Conservation (phyloP, 2,113 vertebrate species). For the Etheostoma cragini region DNA sequence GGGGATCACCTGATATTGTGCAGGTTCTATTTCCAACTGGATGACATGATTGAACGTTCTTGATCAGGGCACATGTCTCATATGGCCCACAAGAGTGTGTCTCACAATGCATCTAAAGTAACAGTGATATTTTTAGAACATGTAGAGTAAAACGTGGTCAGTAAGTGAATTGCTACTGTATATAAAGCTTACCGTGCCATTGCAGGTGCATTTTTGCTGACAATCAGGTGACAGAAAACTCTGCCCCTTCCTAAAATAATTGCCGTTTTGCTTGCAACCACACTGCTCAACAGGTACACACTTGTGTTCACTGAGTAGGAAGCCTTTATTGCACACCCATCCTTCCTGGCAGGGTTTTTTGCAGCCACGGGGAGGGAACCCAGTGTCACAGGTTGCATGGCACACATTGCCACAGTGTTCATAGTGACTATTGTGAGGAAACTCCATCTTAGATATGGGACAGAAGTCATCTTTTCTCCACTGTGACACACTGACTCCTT, state of each 20-base stretch:
- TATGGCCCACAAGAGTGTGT: conserved; percentile 31
- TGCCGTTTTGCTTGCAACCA: conserved; percentile 75
- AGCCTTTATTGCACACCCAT: conserved; percentile 61
- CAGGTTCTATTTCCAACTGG: conserved; percentile 34
- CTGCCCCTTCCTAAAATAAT: conserved; percentile 69
- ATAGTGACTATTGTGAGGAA: conserved; percentile 69
- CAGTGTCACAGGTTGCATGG: conserved; percentile 51
- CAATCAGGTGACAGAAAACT: conserved; percentile 69
- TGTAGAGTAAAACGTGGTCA: too few species aligned
- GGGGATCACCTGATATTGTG: conserved; percentile 59
- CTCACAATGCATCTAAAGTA: conserved; percentile 29
- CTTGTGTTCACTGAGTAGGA: conserved; percentile 64
- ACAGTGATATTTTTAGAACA: background rate
- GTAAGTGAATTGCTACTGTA: background rate
- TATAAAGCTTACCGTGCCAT: conserved; percentile 41
- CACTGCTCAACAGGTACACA: conserved; percentile 80
- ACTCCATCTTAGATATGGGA: conserved; percentile 32
- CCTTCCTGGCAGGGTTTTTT: conserved; percentile 53
- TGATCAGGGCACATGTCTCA: conserved; percentile 31
- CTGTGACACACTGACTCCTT: conserved; percentile 29
- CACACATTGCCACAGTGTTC: conserved; percentile 64
- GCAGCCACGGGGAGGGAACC: conserved; percentile 42
- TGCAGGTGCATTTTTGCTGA: conserved; percentile 55
- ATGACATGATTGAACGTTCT: conserved; percentile 24
- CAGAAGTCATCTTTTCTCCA: conserved; percentile 55